Evolutionary conservation across 2,113 vertebrate species (phyloP).

Genomic region (Struthio camelus): DNA sequence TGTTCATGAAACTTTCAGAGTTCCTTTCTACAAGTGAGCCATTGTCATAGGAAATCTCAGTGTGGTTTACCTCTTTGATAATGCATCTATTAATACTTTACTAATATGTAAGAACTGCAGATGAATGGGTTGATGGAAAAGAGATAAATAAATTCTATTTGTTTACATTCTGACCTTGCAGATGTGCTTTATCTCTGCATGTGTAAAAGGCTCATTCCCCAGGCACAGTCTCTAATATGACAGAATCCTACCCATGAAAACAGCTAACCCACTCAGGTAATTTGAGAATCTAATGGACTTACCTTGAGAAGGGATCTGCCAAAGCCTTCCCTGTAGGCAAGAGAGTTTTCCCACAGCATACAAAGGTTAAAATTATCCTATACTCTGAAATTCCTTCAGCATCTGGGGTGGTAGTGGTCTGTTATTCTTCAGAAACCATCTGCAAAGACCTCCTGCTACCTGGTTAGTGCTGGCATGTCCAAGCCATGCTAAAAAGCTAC

Average conservation of each 20-base stretch:
- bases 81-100: not conserved
- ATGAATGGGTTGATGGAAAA: not conserved
- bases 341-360: not conserved
- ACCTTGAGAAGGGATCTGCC: not conserved
- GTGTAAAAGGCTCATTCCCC: not conserved
- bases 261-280: not conserved
- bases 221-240: fast-evolving
- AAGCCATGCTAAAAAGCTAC: not conserved
- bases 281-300: not conserved
- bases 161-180: not conserved
- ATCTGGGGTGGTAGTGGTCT: not conserved
- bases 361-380: not conserved
- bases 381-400: not conserved
- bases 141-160: not conserved
- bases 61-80: not conserved
- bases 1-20: not conserved
- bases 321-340: not conserved
- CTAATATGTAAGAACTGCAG: not conserved
- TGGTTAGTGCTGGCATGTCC: not conserved
- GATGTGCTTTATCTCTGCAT: not conserved
- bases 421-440: not conserved
- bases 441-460: not conserved
- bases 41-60: not conserved
- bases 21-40: not conserved
- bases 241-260: not conserved